phyloP scores from a whole-genome alignment of 2,888 invertebrate genomes.

The Barypeithes pellucidus region DNA sequence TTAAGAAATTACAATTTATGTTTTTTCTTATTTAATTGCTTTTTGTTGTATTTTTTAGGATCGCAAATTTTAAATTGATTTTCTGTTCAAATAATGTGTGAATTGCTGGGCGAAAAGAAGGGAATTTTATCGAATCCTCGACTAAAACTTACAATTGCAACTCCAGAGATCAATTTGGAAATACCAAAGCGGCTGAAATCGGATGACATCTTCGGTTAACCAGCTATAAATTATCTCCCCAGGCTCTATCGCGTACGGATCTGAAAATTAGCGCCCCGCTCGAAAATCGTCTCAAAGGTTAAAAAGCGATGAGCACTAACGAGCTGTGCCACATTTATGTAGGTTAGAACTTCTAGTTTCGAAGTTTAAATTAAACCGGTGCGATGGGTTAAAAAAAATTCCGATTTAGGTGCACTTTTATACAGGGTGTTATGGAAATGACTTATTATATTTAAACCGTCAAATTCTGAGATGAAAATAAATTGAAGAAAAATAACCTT shows the following conservation, averaged over 20 bases:
- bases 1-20: too few species aligned
- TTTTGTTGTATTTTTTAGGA: too few species aligned
- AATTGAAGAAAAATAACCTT: too few species aligned
- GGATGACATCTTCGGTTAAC: constrained; percentile 11
- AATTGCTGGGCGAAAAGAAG: neutral
- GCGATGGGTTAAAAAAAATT: too few species aligned
- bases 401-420: too few species aligned
- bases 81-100: too few species aligned
- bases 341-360: neutral
- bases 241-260: constrained; percentile 21
- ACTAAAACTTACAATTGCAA: neutral
- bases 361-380: too few species aligned
- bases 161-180: constrained; percentile 7
- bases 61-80: too few species aligned
- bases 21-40: too few species aligned
- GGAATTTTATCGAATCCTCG: neutral
- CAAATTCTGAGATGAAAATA: too few species aligned
- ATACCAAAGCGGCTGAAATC: neutral
- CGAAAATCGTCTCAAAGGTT: constrained; percentile 12
- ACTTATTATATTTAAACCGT: too few species aligned
- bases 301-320: constrained; percentile 24
- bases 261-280: constrained; percentile 1
- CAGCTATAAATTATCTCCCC: constrained; percentile 12
- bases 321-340: constrained; percentile 1
- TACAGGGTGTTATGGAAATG: too few species aligned